Percentiles rank a stretch among this genome's conserved stretches.
These are phyloP conservation scores for Thereva nobilitata DNA, from an alignment of 2,888 invertebrate genomes.

Conservation along the genomic window DNA sequence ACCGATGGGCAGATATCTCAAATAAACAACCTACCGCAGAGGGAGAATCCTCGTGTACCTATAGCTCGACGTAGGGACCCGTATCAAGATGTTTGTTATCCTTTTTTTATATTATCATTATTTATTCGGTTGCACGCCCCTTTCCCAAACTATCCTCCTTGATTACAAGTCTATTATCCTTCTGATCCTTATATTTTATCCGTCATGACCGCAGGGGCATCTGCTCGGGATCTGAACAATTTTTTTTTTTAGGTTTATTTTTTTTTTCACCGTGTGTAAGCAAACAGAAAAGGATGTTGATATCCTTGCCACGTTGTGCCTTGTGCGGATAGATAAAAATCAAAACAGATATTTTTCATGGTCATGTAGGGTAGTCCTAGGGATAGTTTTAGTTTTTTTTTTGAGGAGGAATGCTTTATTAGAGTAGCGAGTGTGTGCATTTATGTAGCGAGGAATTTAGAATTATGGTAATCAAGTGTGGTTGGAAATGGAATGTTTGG, in stretches of 20 bases:
- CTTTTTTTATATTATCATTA: slow-evolving; percentile 4
- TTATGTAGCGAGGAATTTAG: too few species aligned
- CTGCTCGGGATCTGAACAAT: slow-evolving; percentile 20
- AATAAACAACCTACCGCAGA: too few species aligned
- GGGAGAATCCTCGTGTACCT: too few species aligned
- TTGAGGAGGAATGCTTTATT: too few species aligned
- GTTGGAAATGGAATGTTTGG: too few species aligned
- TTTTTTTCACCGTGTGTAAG: background rate
- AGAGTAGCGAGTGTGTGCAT: too few species aligned
- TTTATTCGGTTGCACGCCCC: slow-evolving; percentile 25
- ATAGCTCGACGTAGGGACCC: too few species aligned
- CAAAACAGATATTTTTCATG: slow-evolving; percentile 20
- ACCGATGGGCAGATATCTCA: too few species aligned
- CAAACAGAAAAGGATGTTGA: slow-evolving; percentile 23
- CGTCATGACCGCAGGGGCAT: slow-evolving; percentile 6
- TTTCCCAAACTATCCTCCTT: slow-evolving; percentile 1
- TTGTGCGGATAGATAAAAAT: slow-evolving; percentile 21
- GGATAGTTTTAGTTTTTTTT: too few species aligned
- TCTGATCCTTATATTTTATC: background rate
- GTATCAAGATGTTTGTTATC: too few species aligned
- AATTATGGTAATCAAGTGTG: too few species aligned
- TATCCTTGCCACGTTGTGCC: background rate
- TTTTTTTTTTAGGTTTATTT: background rate
- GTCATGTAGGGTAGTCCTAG: too few species aligned
- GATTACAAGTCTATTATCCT: slow-evolving; percentile 31